Percentiles rank a stretch among this genome's conserved stretches.
phyloP scores from a whole-genome alignment of 1,140 invertebrate genomes.

The Aphidius gifuensis region DNA sequence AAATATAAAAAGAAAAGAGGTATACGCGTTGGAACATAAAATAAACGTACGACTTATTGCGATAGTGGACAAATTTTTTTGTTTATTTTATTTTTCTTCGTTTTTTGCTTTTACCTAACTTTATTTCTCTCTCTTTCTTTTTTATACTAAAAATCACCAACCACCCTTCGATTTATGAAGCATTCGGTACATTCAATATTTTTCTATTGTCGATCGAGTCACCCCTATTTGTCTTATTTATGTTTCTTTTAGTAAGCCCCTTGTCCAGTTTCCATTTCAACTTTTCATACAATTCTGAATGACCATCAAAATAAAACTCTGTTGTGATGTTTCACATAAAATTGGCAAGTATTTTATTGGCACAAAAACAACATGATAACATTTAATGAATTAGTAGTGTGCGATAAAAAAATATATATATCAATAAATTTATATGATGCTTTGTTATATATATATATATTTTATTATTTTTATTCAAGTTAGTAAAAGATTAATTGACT shows the following conservation, averaged over 20 bases:
- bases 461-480: too few relatives aligned
- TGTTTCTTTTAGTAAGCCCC: constrained; percentile 51
- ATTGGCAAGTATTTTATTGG: too few relatives aligned
- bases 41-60: constrained; percentile 48
- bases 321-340: too few relatives aligned
- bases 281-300: constrained; percentile 28
- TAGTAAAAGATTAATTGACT: too few relatives aligned
- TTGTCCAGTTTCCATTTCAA: constrained; percentile 42
- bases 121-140: constrained; percentile 14
- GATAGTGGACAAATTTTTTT: constrained; percentile 28
- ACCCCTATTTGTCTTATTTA: constrained; percentile 55
- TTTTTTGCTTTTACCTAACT: constrained; percentile 11
- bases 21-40: constrained; percentile 52
- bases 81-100: constrained; percentile 13
- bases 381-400: too few relatives aligned
- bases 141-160: constrained; percentile 4
- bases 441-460: too few relatives aligned
- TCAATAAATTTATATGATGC: too few relatives aligned
- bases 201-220: constrained; percentile 52
- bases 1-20: constrained; percentile 3
- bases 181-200: constrained; percentile 55
- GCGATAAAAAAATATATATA: too few relatives aligned
- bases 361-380: too few relatives aligned
- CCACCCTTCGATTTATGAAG: constrained; percentile 46
- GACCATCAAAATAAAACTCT: too few relatives aligned